Evolutionary conservation across 2,113 vertebrate genomes (phyloP).

Genomic region (Tachuris rubrigastra): DNA sequence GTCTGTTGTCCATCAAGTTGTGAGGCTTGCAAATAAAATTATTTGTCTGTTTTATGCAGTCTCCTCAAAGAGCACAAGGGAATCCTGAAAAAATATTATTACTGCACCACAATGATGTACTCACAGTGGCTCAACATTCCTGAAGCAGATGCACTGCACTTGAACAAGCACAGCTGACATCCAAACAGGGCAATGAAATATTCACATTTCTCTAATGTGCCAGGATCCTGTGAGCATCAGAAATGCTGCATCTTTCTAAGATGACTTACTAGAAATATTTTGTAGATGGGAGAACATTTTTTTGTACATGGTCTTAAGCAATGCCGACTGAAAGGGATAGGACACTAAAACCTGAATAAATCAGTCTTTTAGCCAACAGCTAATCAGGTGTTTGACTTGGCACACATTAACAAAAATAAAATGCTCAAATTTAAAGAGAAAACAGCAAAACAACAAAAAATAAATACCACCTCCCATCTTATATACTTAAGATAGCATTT

Average conservation of each 20-base stretch:
- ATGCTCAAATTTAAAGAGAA: background rate
- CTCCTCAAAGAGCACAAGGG: background rate
- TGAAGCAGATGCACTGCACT: background rate
- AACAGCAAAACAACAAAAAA: background rate
- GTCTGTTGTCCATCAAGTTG: background rate
- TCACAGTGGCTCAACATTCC: background rate
- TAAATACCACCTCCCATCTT: background rate
- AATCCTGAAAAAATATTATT: background rate
- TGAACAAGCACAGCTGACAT: background rate
- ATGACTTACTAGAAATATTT: background rate
- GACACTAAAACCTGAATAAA: background rate
- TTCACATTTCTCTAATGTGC: background rate
- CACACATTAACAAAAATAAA: background rate
- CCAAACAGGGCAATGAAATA: constrained; percentile 5
- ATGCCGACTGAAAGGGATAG: background rate
- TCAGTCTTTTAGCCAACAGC: background rate
- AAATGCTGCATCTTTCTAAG: background rate
- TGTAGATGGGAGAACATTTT: background rate
- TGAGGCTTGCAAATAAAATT: background rate
- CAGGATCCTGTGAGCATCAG: background rate
- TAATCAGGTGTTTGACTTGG: background rate
- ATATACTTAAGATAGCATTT: background rate
- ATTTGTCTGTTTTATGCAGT: background rate
- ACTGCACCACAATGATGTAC: background rate
- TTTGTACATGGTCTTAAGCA: background rate